Conservation (phyloP, 2,113 vertebrate species). For the Rostratula benghalensis region DNA sequence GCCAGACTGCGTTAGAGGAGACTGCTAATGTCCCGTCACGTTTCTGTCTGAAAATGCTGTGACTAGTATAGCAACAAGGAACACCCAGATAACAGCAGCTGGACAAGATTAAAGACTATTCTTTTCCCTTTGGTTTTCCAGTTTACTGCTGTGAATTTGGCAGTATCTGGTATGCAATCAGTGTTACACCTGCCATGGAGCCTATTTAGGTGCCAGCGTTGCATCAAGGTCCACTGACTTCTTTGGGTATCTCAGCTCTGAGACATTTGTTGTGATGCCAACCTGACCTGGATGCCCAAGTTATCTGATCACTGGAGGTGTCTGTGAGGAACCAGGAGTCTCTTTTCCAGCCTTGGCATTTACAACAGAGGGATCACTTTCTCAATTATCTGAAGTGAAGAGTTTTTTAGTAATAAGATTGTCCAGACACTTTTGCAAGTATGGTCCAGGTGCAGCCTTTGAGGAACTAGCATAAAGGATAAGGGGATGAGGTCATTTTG, state of each 20-base stretch:
- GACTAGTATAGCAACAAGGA: neutral
- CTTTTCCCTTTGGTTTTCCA: neutral
- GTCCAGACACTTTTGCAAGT: neutral
- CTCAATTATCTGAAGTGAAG: neutral
- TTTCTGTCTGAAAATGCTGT: neutral
- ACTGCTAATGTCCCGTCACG: neutral
- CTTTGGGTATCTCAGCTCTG: accelerated
- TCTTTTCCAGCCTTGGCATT: neutral
- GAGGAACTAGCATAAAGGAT: neutral
- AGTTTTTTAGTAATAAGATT: neutral
- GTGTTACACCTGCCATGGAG: neutral
- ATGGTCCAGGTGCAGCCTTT: neutral
- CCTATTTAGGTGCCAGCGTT: neutral
- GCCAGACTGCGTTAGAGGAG: neutral
- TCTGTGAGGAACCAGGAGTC: neutral
- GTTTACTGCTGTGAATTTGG: neutral
- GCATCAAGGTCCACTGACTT: neutral
- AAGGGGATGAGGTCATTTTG: neutral
- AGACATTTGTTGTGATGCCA: neutral
- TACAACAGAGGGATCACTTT: neutral
- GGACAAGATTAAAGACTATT: neutral
- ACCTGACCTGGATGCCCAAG: neutral
- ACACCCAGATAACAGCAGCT: neutral
- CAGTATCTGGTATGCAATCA: neutral
- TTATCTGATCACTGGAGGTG: neutral